phyloP scores from a whole-genome alignment of 2,113 vertebrate genomes.

The Andinoacara biseriatus region DNA sequence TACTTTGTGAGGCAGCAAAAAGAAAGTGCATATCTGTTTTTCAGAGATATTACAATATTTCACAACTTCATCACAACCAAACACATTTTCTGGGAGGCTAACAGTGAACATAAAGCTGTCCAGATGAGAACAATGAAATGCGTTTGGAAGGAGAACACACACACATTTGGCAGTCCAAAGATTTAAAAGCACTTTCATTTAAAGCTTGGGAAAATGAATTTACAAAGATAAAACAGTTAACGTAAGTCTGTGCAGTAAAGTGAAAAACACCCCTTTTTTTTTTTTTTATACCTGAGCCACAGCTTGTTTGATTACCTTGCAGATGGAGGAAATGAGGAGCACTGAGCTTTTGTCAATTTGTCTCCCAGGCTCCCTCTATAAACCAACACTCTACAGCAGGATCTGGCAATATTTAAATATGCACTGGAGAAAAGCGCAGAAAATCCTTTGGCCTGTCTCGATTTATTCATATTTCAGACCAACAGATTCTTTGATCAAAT shows the following conservation, averaged over 20 bases:
- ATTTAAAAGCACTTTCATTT: slow-evolving; percentile 37
- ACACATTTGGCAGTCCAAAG: not conserved
- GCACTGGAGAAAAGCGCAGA: slow-evolving; percentile 2
- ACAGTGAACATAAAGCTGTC: slow-evolving; percentile 27
- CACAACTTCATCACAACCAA: not conserved
- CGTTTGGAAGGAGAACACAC: slow-evolving; percentile 8
- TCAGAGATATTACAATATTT: slow-evolving; percentile 19
- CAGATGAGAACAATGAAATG: slow-evolving; percentile 14
- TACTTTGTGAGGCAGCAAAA: not conserved
- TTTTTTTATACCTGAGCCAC: slow-evolving; percentile 14
- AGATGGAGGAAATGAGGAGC: slow-evolving; percentile 26
- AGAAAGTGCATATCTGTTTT: not conserved
- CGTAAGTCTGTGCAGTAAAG: slow-evolving; percentile 1
- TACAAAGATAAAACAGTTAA: slow-evolving; percentile 31
- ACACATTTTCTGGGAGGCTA: slow-evolving; percentile 10
- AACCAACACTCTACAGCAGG: slow-evolving; percentile 16
- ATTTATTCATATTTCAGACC: slow-evolving; percentile 26
- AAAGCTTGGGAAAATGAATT: slow-evolving; percentile 18
- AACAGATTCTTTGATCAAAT: slow-evolving; percentile 18
- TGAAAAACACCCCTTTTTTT: slow-evolving; percentile 6
- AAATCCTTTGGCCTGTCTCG: slow-evolving; percentile 4
- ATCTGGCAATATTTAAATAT: slow-evolving; percentile 28
- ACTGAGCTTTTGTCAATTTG: slow-evolving; percentile 48
- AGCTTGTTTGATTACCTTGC: slow-evolving; percentile 47
- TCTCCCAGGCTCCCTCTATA: slow-evolving; percentile 18